Percentiles rank a stretch among this genome's conserved stretches.
Evolutionary conservation across 2,113 vertebrate genomes (phyloP).

Genomic region (Progne subis): DNA sequence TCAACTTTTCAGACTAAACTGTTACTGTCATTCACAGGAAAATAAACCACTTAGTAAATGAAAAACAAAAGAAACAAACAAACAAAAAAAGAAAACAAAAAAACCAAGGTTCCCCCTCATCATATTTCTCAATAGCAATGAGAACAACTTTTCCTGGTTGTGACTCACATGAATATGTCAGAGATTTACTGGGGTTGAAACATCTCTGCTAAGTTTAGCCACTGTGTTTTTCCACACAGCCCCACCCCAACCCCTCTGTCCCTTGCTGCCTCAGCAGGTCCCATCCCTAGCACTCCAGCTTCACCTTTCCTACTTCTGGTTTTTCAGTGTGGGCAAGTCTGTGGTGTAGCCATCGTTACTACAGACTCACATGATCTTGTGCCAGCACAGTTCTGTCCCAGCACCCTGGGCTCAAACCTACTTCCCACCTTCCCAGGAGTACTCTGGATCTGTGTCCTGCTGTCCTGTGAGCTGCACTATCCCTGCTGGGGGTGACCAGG

Average conservation of each 20-base stretch:
- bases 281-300: accelerated
- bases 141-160: neutral
- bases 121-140: neutral
- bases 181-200: neutral
- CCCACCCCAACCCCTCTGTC: accelerated
- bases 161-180: accelerated
- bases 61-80: neutral
- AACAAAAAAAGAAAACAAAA: neutral
- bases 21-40: constrained; percentile 53
- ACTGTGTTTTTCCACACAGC: accelerated
- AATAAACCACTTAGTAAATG: constrained; percentile 10
- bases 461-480: neutral
- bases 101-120: neutral
- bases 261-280: neutral
- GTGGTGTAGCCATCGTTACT: neutral
- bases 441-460: neutral
- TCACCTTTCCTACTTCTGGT: neutral
- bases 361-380: accelerated
- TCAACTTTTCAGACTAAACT: constrained; percentile 36
- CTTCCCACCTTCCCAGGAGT: neutral
- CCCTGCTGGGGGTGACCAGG: accelerated
- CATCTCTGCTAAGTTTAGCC: accelerated
- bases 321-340: neutral
- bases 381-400: accelerated
- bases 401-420: neutral